phyloP scores from a whole-genome alignment of 2,888 invertebrate species.

The Sarcophaga variegata region DNA sequence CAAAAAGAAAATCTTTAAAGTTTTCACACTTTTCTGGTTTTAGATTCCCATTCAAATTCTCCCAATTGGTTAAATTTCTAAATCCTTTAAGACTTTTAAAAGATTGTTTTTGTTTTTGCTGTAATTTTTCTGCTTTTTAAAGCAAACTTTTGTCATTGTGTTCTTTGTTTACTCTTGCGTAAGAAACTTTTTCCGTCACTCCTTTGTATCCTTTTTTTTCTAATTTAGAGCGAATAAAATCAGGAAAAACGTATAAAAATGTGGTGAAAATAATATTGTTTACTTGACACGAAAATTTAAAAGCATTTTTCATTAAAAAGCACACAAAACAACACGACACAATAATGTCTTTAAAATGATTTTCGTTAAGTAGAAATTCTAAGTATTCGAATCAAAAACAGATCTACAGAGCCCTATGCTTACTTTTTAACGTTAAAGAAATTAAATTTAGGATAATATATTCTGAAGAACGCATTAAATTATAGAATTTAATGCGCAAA shows the following conservation, averaged over 20 bases:
- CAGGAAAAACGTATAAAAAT: conserved; percentile 2
- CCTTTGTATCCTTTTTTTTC: conserved; percentile 6
- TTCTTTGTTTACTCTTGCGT: conserved; percentile 47
- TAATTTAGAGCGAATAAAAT: too few species aligned
- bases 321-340: conserved; percentile 38
- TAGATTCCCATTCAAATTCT: conserved; percentile 22
- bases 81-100: conserved; percentile 56
- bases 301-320: conserved; percentile 49
- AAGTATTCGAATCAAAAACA: too few species aligned
- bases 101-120: conserved; percentile 13
- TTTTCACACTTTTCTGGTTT: conserved; percentile 39
- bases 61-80: conserved; percentile 42
- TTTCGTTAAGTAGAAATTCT: conserved; percentile 37
- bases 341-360: conserved; percentile 55
- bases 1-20: background rate
- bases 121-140: background rate
- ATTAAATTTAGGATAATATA: too few species aligned
- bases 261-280: conserved; percentile 66
- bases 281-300: conserved; percentile 47
- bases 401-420: too few species aligned
- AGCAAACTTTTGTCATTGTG: conserved; percentile 44
- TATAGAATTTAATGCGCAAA: too few species aligned
- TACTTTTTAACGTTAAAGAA: too few species aligned
- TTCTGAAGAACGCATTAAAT: too few species aligned
- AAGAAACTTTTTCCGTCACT: conserved; percentile 1